Base-by-base conservation (phyloP, 2,797 vertebrate genomes). In the Muraenolepis orangiensis region DNA sequence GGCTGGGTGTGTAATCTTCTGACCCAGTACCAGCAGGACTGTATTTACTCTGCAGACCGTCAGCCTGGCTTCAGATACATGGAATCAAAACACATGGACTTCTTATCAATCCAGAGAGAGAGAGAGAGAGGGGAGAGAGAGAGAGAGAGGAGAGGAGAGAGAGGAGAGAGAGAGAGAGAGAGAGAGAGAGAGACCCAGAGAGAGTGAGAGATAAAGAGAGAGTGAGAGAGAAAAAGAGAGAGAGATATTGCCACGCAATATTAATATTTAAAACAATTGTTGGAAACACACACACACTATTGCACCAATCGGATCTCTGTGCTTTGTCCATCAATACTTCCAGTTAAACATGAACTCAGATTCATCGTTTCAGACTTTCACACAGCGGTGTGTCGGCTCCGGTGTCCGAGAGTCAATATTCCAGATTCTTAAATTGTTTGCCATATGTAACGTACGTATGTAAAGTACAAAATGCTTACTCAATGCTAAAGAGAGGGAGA, bases 21-120 rank as follows among this genome's bases (percentile, higher is more conserved):
- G 79, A 89, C 89, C 91, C 93, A 91, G 91, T 92, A 93, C 92
- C 84, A 87, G 78, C 83, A 82, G 90, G 88, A 78, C 90, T 89
- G 85, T 91, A 87, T 91, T 92, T 91, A 89, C 84, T 87, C 84
- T 84, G 82, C 78, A 70, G 80, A 69, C 75, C 74, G 36, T 74
- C 77, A 72, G 80, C 77, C 82, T 31, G 11, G 11, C 77, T 81
- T 77, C 72, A 89, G 84, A 79, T 85, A 83, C 83, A 77, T 87
- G 79, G 76, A 86, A 86, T 84, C 76, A 91, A 92, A 91, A 91
- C 85, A 87, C 29, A 13, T 79, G 32, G 72, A 76, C 3, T 40
- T 70, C 32, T 78, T 86, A 87, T 85, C 85, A 80, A 85, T 78
- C 26, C 32, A 67, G 7, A 69, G n/a, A 74, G 29, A 72, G 32